These are phyloP conservation scores for Suricata suricatta DNA, from an alignment of 2,113 vertebrate species.

Conservation along the genomic window DNA sequence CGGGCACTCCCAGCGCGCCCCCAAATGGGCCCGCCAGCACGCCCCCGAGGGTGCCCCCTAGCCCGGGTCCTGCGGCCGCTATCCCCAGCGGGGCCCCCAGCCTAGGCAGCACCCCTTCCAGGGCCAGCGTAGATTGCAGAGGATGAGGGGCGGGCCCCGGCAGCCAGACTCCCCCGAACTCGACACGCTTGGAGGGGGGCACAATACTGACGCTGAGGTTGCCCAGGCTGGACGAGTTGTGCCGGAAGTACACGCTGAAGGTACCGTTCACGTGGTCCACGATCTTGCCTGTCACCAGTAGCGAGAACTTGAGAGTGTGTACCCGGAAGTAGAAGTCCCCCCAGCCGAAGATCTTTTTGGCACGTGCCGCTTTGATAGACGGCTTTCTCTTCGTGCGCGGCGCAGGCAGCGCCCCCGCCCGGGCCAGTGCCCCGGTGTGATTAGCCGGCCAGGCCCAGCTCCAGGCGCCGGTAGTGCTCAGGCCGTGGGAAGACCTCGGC, in stretches of 20 bases:
- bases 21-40: constrained; percentile 53
- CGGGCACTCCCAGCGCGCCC: constrained; percentile 73
- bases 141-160: constrained; percentile 74
- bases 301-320: constrained; percentile 94
- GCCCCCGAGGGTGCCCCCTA: constrained; percentile 58
- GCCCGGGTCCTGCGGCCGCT: neutral
- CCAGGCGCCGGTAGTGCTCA: constrained; percentile 46
- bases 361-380: constrained; percentile 86
- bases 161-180: constrained; percentile 90
- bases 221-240: constrained; percentile 96
- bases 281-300: constrained; percentile 94
- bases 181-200: constrained; percentile 94
- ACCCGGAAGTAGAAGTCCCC: constrained; percentile 98
- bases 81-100: constrained; percentile 64
- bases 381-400: constrained; percentile 93
- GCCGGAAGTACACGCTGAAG: constrained; percentile 97
- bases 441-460: constrained; percentile 73
- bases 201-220: constrained; percentile 97
- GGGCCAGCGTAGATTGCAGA: constrained; percentile 89
- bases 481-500: neutral
- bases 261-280: constrained; percentile 98
- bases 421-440: constrained; percentile 49
- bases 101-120: constrained; percentile 72
- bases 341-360: constrained; percentile 98
- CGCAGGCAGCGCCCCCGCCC: constrained; percentile 88